A percentile compares a stretch with the other conserved stretches of the same genome.
Conservation (phyloP, 2,113 vertebrate genomes). For the Octodon degus region DNA sequence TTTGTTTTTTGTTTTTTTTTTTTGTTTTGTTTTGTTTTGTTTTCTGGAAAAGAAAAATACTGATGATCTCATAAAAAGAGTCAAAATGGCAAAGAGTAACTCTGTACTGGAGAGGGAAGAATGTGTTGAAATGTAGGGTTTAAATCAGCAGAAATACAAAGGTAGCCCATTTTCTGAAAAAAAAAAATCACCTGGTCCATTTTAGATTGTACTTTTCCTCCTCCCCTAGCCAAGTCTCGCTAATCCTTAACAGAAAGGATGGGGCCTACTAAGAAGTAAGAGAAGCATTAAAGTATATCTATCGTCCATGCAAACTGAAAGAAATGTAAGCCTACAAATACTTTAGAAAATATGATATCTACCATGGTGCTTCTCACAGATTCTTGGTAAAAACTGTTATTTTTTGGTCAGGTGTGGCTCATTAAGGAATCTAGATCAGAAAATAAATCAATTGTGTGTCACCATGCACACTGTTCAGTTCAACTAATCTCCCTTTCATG, state of each 20-base stretch:
- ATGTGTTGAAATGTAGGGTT: not conserved
- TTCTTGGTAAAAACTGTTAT: not conserved
- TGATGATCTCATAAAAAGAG: not conserved
- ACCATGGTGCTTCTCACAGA: not conserved
- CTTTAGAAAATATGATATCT: not conserved
- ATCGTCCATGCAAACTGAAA: not conserved
- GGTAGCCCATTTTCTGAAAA: not conserved
- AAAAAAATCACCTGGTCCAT: not conserved
- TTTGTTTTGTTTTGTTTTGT: no score
- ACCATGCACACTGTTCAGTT: not conserved
- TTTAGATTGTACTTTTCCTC: not conserved
- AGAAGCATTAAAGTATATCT: not conserved
- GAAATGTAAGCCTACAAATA: not conserved
- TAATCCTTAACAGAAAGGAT: not conserved
- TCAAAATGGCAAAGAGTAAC: not conserved
- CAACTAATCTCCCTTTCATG: not conserved
- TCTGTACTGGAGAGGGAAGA: not conserved
- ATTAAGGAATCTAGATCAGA: conserved; percentile 4
- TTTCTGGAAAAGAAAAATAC: conserved; percentile 1
- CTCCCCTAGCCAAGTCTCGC: not conserved
- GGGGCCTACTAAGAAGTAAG: not conserved
- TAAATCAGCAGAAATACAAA: conserved; percentile 8
- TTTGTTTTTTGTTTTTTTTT: no score
- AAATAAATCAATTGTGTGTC: not conserved
- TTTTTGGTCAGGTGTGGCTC: not conserved